phyloP scores from a whole-genome alignment of 2,888 invertebrate genomes.

The Cepaea hortensis region DNA sequence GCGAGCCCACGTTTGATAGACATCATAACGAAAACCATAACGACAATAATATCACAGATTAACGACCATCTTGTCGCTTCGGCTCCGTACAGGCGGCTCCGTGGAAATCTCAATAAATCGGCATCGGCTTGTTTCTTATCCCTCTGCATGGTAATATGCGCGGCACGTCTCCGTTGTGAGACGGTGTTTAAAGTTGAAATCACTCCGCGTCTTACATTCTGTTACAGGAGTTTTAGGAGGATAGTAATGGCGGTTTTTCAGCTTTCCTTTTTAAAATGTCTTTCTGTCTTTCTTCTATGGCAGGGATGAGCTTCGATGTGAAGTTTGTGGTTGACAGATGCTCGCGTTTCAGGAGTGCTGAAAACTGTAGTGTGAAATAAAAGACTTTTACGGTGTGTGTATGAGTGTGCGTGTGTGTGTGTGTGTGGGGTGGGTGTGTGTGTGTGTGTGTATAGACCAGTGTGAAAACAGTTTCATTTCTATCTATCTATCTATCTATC shows the following conservation, averaged over 20 bases:
- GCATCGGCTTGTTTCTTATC: not conserved
- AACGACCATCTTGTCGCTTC: constrained; percentile 2
- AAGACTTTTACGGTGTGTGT: too few relatives aligned
- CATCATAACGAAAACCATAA: not conserved
- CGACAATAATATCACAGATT: not conserved
- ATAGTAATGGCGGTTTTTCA: too few relatives aligned
- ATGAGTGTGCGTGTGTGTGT: too few relatives aligned
- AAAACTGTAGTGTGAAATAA: too few relatives aligned
- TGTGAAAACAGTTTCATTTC: not conserved
- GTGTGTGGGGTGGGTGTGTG: too few relatives aligned
- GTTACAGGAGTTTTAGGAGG: too few relatives aligned
- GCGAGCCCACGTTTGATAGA: not conserved
- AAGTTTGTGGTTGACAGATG: too few relatives aligned
- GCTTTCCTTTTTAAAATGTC: too few relatives aligned
- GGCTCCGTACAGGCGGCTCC: not conserved
- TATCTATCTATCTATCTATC: not conserved
- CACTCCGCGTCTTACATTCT: not conserved
- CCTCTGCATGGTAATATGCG: not conserved
- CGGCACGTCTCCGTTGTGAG: not conserved
- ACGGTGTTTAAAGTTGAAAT: constrained; percentile 17
- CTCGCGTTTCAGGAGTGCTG: too few relatives aligned
- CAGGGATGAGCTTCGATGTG: too few relatives aligned
- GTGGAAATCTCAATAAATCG: not conserved
- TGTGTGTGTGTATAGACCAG: too few relatives aligned
- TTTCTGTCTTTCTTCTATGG: too few relatives aligned